Conservation (phyloP, 2,888 invertebrate species). For the Dolichopus griseipennis region DNA sequence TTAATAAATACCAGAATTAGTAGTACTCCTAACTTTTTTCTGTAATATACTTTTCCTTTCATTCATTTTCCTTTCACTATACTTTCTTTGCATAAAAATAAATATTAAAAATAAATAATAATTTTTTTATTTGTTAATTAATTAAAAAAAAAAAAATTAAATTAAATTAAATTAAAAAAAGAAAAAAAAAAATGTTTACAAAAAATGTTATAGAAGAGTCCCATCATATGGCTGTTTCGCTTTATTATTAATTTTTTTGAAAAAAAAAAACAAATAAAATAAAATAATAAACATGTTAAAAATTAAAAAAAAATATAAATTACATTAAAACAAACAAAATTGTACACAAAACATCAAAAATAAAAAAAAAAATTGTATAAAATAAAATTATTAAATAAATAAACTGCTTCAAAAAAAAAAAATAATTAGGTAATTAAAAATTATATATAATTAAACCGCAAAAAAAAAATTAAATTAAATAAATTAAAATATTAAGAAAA, state of each 20-base stretch:
- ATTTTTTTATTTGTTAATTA: no score
- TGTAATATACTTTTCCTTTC: no score
- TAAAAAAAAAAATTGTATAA: not conserved
- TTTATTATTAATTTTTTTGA: not conserved
- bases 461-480: not conserved
- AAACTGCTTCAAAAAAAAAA: not conserved
- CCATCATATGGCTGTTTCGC: constrained; percentile 6
- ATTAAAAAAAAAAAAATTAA: no score
- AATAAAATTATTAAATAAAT: not conserved
- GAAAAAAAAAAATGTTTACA: not conserved
- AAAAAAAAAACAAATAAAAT: not conserved
- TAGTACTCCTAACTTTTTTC: no score
- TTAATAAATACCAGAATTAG: no score
- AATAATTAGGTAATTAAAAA: not conserved
- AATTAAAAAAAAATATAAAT: not conserved
- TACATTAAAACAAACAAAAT: not conserved
- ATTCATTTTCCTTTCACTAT: no score
- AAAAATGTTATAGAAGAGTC: constrained; percentile 3
- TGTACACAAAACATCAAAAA: not conserved
- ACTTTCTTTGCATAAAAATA: no score
- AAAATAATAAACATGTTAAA: not conserved
- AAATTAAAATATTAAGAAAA: not conserved
- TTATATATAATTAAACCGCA: not conserved
- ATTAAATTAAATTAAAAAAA: not conserved
- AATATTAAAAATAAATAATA: no score